Percentiles rank a stretch among this genome's conserved stretches.
Evolutionary conservation across 2,888 invertebrate species (phyloP).

Genomic region (Synergus japonicus): DNA sequence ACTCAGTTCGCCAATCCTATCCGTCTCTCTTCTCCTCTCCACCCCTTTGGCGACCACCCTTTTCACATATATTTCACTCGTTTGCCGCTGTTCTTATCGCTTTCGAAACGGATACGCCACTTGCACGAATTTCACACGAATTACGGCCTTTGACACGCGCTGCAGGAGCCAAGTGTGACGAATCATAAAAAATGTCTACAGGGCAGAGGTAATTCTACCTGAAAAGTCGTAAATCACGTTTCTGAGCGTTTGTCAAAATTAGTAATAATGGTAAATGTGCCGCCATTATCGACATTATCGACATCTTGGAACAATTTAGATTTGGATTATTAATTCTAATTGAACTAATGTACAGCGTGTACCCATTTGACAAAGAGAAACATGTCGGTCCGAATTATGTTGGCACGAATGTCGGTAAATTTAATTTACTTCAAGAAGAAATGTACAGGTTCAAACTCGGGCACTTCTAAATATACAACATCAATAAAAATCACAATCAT

Average conservation of each 20-base stretch:
- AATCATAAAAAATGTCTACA: conserved; percentile 7
- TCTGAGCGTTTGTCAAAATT: neutral
- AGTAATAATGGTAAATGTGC: too few species aligned
- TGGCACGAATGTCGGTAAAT: too few species aligned
- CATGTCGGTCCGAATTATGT: too few species aligned
- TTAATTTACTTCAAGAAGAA: too few species aligned
- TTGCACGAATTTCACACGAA: conserved; percentile 58
- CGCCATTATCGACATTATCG: too few species aligned
- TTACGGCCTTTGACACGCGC: conserved; percentile 38
- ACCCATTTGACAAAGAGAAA: too few species aligned
- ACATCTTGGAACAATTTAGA: too few species aligned
- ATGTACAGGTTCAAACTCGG: too few species aligned
- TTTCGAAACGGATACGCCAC: conserved; percentile 57
- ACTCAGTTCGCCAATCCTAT: conserved; percentile 36
- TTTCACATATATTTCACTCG: conserved; percentile 39
- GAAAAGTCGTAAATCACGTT: neutral
- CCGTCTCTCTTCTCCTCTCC: conserved; percentile 42
- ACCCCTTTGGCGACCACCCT: conserved; percentile 36
- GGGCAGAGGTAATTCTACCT: neutral
- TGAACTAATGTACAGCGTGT: too few species aligned
- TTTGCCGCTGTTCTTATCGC: conserved; percentile 50
- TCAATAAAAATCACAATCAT: neutral
- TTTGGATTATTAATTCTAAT: too few species aligned
- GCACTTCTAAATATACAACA: neutral
- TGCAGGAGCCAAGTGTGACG: conserved; percentile 24